Evolutionary conservation across 2,888 invertebrate genomes (phyloP), one percentile per base, ranked within the genome.

Genomic region (Cataglyphis cursor): DNA sequence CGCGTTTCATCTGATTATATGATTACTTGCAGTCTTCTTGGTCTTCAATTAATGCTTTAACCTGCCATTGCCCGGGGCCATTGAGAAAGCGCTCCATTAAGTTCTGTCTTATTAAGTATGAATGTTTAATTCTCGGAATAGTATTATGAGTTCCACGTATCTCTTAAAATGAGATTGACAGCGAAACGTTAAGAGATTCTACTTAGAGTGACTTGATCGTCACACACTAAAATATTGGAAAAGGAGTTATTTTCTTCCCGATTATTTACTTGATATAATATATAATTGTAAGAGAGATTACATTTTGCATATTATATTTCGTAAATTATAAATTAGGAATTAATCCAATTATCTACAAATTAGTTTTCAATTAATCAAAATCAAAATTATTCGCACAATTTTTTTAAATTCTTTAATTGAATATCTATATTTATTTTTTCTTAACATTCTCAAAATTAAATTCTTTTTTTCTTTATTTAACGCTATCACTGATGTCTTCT

Each of bases 1-100:
- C 82, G 74, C 87, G 72, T 76, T 81, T 88, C 88, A 70, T 68
- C 68, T 54, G 38, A 59, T 78, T 70, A 70, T 57, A 57, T 44
- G 28, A 18, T 31, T 59, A 59, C 70, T 78, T 31, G 6, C 21
- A 57, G 31, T 44, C 41, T 57, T 31, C 41, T 57, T 41, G 76
- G 68, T 6, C 68, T 44, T 78, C 70, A 70, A 70, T 78, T 70
- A 78, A 70, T 21, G 38, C 35, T 68, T 68, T 70, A 68, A 41
- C 21, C 21, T 41, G 21, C 70, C 57, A 41, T 68, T 78, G 28
- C n/a, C 41, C 15, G n/a, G 28, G 15, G 31, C 35, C 76, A 70
- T 70, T 78, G 70, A 70, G 70, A 78, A 78, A 68, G 38, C 21
- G 31, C 70, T 68, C 70, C 57, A 44, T 78, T 78, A 57, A 78